phyloP scores from a whole-genome alignment of 2,888 invertebrate genomes.

The Axea sp. region DNA sequence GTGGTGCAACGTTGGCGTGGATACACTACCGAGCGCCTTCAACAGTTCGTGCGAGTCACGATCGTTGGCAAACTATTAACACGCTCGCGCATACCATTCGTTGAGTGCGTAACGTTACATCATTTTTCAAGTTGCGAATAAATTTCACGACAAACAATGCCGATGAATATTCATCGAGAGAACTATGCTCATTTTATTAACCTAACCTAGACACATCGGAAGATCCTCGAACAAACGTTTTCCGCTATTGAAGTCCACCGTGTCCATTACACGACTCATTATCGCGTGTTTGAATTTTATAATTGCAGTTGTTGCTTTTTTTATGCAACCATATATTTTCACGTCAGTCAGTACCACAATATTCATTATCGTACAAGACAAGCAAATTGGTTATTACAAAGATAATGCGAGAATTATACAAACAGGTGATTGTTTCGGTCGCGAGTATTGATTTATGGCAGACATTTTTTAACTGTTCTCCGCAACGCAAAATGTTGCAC shows the following conservation, averaged over 20 bases:
- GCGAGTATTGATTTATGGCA: slow-evolving; percentile 33
- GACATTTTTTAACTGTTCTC: not conserved
- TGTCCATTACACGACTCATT: slow-evolving; percentile 39
- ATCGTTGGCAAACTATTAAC: too few relatives aligned
- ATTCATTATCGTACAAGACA: slow-evolving; percentile 32
- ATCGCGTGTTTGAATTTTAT: slow-evolving; percentile 40
- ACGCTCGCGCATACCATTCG: too few relatives aligned
- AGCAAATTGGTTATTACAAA: slow-evolving; percentile 43
- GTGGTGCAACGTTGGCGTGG: slow-evolving; percentile 1
- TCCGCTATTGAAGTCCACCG: slow-evolving; percentile 31
- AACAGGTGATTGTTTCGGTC: slow-evolving; percentile 37
- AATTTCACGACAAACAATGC: slow-evolving; percentile 48
- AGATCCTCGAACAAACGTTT: slow-evolving; percentile 25
- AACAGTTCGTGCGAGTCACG: too few relatives aligned
- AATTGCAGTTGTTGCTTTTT: slow-evolving; percentile 21
- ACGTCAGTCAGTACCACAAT: slow-evolving; percentile 13
- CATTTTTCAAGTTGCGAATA: slow-evolving; percentile 51
- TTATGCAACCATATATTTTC: slow-evolving; percentile 18
- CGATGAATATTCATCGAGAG: slow-evolving; percentile 56
- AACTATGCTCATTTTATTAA: too few relatives aligned
- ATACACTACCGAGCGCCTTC: too few relatives aligned
- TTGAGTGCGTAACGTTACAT: slow-evolving; percentile 40
- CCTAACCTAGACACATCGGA: slow-evolving; percentile 18
- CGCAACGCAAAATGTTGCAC: not conserved
- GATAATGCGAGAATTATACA: slow-evolving; percentile 48